These are phyloP conservation scores for Sphaeramia orbicularis DNA, from an alignment of 2,797 vertebrate species.

Conservation along the genomic window DNA sequence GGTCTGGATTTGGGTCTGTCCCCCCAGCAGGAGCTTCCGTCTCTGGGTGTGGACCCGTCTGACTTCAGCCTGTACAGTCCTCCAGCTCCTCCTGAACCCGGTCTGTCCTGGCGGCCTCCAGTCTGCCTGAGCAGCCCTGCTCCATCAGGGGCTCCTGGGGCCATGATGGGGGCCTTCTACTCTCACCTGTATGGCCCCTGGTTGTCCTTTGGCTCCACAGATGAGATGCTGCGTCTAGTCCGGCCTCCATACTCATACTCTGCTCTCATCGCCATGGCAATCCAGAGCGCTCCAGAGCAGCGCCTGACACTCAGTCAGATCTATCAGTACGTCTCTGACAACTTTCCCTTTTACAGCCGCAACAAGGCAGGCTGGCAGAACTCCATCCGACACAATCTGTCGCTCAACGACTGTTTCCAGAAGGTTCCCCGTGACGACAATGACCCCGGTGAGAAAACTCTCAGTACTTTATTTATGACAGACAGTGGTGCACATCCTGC, in stretches of 20 bases:
- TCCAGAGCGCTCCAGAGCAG: conserved; percentile 89
- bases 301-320: conserved; percentile 95
- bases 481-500: too few relatives aligned
- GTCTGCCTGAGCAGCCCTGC: conserved; percentile 85
- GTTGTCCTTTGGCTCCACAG: conserved; percentile 88
- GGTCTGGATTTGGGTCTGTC: conserved; percentile 74
- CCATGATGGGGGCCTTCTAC: conserved; percentile 56
- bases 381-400: conserved; percentile 95
- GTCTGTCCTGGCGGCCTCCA: background rate
- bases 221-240: conserved; percentile 90
- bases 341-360: conserved; percentile 95
- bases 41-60: conserved; percentile 87
- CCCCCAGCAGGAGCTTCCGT: conserved; percentile 87
- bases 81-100: conserved; percentile 82
- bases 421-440: conserved; percentile 90
- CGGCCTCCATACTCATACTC: conserved; percentile 97
- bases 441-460: conserved; percentile 87
- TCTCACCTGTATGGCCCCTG: conserved; percentile 87
- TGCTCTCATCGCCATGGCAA: conserved; percentile 97
- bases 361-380: conserved; percentile 97
- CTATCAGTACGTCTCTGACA: conserved; percentile 93
- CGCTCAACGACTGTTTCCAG: conserved; percentile 94
- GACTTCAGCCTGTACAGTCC: conserved; percentile 92
- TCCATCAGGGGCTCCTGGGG: conserved; percentile 43
- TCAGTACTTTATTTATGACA: background rate